Evolutionary conservation across 2,888 invertebrate species (phyloP).

Genomic region (Pyrocoelia pectoralis): DNA sequence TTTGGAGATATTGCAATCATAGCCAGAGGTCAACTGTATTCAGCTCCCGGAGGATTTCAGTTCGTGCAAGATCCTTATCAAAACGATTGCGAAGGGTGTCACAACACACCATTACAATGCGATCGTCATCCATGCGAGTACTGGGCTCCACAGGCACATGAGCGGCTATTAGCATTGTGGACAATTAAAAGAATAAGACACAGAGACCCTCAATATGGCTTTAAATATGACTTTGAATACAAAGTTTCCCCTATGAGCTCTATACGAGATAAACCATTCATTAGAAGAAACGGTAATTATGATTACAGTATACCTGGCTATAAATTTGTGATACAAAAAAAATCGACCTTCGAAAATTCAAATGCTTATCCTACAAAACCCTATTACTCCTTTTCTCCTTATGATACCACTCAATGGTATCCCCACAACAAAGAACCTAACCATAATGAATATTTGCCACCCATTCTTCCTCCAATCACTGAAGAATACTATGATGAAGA

Average conservation of each 20-base stretch:
- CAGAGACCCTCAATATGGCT: slow-evolving; percentile 62
- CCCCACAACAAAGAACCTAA: slow-evolving; percentile 20
- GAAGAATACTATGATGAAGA: slow-evolving; percentile 26
- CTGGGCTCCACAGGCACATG: slow-evolving; percentile 47
- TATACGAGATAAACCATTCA: slow-evolving; percentile 48
- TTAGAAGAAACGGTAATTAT: slow-evolving; percentile 57
- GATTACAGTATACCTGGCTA: slow-evolving; percentile 65
- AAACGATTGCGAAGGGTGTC: slow-evolving; percentile 63
- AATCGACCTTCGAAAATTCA: slow-evolving; percentile 9
- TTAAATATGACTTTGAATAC: slow-evolving; percentile 72
- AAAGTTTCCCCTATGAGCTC: slow-evolving; percentile 67
- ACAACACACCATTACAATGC: slow-evolving; percentile 43
- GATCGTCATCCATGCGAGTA: slow-evolving; percentile 32
- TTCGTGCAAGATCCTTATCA: slow-evolving; percentile 61
- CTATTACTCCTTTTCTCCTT: slow-evolving; percentile 2
- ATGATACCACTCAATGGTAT: slow-evolving; percentile 11
- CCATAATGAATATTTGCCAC: slow-evolving; percentile 33
- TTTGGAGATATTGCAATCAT: slow-evolving; percentile 72
- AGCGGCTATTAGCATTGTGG: slow-evolving; percentile 70
- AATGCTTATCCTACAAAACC: slow-evolving; percentile 6
- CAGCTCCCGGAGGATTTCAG: slow-evolving; percentile 61
- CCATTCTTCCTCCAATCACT: slow-evolving; percentile 14
- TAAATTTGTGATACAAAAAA: slow-evolving; percentile 68
- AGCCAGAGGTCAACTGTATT: slow-evolving; percentile 70
- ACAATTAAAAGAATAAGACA: slow-evolving; percentile 74